Percentiles rank a stretch among this genome's conserved stretches.
Evolutionary conservation across 23 tunicate genomes (phyloP).

Genomic region (Botrylloides violaceus): DNA sequence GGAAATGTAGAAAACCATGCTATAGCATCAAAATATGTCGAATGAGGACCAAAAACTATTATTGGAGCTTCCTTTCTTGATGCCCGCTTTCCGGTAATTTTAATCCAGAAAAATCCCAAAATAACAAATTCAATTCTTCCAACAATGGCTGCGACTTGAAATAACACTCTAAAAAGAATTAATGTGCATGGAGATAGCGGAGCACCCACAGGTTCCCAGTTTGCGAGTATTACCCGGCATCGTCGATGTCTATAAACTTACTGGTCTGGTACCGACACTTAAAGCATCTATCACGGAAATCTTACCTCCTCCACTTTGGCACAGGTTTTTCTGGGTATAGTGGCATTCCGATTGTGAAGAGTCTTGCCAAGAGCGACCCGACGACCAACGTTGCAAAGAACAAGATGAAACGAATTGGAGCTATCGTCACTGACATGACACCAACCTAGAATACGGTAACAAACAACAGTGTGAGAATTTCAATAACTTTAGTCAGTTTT

Average conservation of each 20-base stretch:
- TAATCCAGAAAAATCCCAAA: conserved; percentile 38
- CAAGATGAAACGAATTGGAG: conserved; percentile 50
- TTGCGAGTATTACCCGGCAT: too few relatives aligned
- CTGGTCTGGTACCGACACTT: too few relatives aligned
- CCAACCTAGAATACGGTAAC: conserved; percentile 7
- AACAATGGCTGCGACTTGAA: conserved; percentile 5
- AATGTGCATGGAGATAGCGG: too few relatives aligned
- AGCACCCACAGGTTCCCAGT: too few relatives aligned
- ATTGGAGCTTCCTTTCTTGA: conserved; percentile 30
- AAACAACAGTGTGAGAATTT: too few relatives aligned
- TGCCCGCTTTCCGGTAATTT: conserved; percentile 51
- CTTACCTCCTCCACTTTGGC: conserved; percentile 26
- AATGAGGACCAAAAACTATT: conserved; percentile 56
- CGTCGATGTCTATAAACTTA: too few relatives aligned
- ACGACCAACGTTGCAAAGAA: conserved; percentile 7
- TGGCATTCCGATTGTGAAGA: conserved; percentile 35
- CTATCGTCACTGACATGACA: conserved; percentile 62
- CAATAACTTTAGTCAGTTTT: not conserved
- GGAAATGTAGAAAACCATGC: conserved; percentile 33
- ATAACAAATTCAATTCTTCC: conserved; percentile 33
- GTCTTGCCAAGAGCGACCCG: conserved; percentile 30
- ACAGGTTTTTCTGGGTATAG: conserved; percentile 28
- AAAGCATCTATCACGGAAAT: too few relatives aligned
- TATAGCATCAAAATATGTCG: conserved; percentile 38
- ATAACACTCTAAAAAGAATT: conserved; percentile 3